A percentile compares a stretch with the other conserved stretches of the same genome.
Conservation (phyloP, 2,113 vertebrate genomes). For the Chaetops frenatus region DNA sequence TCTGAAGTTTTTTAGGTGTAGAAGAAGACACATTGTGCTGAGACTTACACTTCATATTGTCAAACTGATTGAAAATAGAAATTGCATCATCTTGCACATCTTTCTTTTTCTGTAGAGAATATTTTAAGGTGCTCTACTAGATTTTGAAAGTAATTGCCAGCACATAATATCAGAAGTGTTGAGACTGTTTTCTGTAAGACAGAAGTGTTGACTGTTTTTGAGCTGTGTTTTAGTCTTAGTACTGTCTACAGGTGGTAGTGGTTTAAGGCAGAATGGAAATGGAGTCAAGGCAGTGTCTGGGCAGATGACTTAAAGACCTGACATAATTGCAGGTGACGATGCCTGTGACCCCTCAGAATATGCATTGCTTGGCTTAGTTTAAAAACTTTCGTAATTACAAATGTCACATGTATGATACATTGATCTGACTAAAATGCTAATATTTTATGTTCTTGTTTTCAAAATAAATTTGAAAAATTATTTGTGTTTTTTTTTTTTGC, state of each 20-base stretch:
- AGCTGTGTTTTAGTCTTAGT: background rate
- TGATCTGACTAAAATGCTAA: background rate
- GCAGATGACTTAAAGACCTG: background rate
- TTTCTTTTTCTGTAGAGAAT: background rate
- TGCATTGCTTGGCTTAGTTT: background rate
- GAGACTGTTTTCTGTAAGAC: too few species aligned
- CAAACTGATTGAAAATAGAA: background rate
- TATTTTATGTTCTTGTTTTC: background rate
- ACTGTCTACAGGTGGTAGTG: background rate
- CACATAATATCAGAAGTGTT: background rate
- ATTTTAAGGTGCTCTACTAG: background rate
- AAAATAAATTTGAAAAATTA: background rate
- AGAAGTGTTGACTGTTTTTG: too few species aligned
- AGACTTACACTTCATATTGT: background rate
- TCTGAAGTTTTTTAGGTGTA: background rate
- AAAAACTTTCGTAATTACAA: background rate
- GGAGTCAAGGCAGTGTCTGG: background rate
- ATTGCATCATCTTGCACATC: background rate
- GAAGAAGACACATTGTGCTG: background rate
- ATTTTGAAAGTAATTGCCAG: background rate
- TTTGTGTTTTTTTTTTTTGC: accelerated
- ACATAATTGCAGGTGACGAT: accelerated
- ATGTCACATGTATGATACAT: background rate
- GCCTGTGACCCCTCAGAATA: background rate
- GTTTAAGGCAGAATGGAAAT: background rate